Percentiles rank a stretch among this genome's conserved stretches.
Evolutionary conservation across 2,888 invertebrate genomes (phyloP).

Genomic region (Xestia rhomboidea): DNA sequence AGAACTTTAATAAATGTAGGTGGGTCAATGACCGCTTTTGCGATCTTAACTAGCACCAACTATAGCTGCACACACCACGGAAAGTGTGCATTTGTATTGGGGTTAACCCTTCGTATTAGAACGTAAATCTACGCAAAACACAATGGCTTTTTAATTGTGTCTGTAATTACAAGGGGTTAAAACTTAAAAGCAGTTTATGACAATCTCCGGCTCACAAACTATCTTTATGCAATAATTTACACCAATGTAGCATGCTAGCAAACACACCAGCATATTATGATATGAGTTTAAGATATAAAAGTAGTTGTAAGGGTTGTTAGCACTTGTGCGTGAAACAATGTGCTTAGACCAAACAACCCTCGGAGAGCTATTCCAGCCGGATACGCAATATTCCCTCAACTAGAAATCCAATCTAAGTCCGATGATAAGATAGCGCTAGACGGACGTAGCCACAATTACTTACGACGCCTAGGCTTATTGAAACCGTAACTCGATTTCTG

Average conservation of each 20-base stretch:
- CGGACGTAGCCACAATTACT: constrained; percentile 49
- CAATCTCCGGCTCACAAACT: background rate
- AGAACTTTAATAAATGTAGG: too few species aligned
- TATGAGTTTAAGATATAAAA: background rate
- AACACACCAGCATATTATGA: background rate
- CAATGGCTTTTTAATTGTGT: too few species aligned
- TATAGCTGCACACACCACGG: background rate
- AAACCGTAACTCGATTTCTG: constrained; percentile 50
- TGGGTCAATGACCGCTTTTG: too few species aligned
- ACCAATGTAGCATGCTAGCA: background rate
- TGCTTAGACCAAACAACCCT: constrained; percentile 1
- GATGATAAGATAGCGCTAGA: constrained; percentile 51
- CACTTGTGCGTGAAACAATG: background rate
- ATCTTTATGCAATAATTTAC: background rate
- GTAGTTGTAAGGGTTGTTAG: background rate
- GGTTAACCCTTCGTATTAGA: too few species aligned
- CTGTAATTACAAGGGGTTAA: too few species aligned
- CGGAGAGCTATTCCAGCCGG: constrained; percentile 14
- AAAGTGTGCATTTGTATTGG: background rate
- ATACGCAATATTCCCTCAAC: constrained; percentile 47
- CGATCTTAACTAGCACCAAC: too few species aligned
- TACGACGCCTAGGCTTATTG: constrained; percentile 46
- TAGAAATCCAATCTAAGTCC: constrained; percentile 51
- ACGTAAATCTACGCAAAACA: too few species aligned
- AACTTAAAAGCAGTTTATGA: background rate